A percentile compares a stretch with the other conserved stretches of the same genome.
phyloP scores from a whole-genome alignment of 1,140 invertebrate species.

The Drosophila hydei region DNA sequence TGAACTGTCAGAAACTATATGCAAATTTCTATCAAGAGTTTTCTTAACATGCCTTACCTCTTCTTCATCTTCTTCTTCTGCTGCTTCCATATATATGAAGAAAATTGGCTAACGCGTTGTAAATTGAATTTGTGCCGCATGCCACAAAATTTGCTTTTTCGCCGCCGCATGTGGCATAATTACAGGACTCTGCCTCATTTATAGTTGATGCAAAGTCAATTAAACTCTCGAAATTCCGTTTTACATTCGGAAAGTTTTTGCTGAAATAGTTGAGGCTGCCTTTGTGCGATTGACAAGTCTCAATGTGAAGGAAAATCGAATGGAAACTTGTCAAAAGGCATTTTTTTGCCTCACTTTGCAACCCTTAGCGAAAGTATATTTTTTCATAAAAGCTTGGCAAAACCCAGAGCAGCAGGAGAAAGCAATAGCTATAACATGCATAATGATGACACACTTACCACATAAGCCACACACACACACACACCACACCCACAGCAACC shows the following conservation, averaged over 20 bases:
- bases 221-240: constrained; percentile 34
- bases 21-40: constrained; percentile 64
- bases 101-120: constrained; percentile 19
- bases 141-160: constrained; percentile 32
- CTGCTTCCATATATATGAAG: not conserved
- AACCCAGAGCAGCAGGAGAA: constrained; percentile 43
- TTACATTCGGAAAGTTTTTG: constrained; percentile 1
- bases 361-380: not conserved
- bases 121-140: constrained; percentile 67
- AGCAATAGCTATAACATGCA: constrained; percentile 54
- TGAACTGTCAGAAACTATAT: constrained; percentile 70
- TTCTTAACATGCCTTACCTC: constrained; percentile 48
- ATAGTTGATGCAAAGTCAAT: constrained; percentile 59
- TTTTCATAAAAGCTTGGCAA: constrained; percentile 16
- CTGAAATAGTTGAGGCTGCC: constrained; percentile 40
- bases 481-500: constrained; percentile 32
- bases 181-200: constrained; percentile 61
- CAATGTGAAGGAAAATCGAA: not conserved
- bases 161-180: constrained; percentile 73
- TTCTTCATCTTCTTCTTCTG: constrained; percentile 4
- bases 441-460: constrained; percentile 81
- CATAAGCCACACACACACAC: constrained; percentile 71
- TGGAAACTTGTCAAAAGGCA: not conserved
- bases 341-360: not conserved
- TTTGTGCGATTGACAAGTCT: constrained; percentile 67